Evolutionary conservation across 37 sponge, comb jelly and placozoan species (phyloP).

Genomic region (Hexactinellida sp.): DNA sequence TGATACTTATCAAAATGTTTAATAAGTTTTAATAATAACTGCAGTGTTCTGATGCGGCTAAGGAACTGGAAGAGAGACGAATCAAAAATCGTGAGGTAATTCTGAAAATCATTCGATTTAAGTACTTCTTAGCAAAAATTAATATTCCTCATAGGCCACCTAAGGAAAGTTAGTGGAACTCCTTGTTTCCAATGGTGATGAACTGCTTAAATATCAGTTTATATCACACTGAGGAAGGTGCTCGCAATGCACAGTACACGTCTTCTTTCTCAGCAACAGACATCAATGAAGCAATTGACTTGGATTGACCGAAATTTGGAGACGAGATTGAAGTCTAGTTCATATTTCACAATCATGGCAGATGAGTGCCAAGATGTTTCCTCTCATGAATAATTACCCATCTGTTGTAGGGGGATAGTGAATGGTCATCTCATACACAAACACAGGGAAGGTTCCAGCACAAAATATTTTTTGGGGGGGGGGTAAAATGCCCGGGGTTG

Average conservation of each 20-base stretch:
- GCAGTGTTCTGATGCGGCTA: not conserved
- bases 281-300: not conserved
- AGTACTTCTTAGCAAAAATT: not conserved
- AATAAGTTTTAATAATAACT: no score
- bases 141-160: not conserved
- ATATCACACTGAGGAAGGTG: not conserved
- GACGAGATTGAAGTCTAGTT: not conserved
- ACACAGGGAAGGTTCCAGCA: no score
- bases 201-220: not conserved
- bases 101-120: not conserved
- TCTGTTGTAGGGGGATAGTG: slow-evolving; percentile 30
- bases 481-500: no score
- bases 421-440: slow-evolving; percentile 23
- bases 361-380: slow-evolving; percentile 29
- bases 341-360: slow-evolving; percentile 16
- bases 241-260: not conserved
- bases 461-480: no score
- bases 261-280: not conserved
- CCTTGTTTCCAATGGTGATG: not conserved
- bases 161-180: not conserved
- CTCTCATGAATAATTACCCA: slow-evolving; percentile 29
- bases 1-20: not conserved
- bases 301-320: slow-evolving; percentile 7
- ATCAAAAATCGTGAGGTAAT: not conserved
- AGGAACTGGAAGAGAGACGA: not conserved